Percentiles rank a stretch among this genome's conserved stretches.
Evolutionary conservation across 1,140 invertebrate species (phyloP).

Genomic region (Drosophila persimilis): DNA sequence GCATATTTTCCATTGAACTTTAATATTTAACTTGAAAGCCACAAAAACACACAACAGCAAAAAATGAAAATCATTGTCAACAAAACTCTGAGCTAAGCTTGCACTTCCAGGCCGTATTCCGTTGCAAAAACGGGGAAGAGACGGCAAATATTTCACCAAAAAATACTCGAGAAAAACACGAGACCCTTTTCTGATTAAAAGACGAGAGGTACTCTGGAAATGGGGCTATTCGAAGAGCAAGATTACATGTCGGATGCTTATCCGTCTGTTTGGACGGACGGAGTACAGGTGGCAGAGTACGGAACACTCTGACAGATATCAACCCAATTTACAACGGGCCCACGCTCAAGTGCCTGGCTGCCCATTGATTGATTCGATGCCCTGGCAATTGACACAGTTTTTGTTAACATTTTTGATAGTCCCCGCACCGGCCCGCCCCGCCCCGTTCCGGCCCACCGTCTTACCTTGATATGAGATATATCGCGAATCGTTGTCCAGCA

Average conservation of each 20-base stretch:
- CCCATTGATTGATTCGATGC: slow-evolving; percentile 62
- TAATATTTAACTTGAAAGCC: slow-evolving; percentile 28
- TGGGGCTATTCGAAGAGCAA: slow-evolving; percentile 15
- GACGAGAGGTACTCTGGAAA: slow-evolving; percentile 16
- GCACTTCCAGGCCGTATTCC: slow-evolving; percentile 52
- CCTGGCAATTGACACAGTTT: slow-evolving; percentile 71
- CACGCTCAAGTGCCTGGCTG: slow-evolving; percentile 29
- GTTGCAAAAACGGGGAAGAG: slow-evolving; percentile 51
- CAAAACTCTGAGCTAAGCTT: slow-evolving; percentile 60
- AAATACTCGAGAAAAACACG: slow-evolving; percentile 43
- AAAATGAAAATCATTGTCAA: slow-evolving; percentile 64
- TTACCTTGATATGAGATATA: slow-evolving; percentile 84
- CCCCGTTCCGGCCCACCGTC: slow-evolving; percentile 11
- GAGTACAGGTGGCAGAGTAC: slow-evolving; percentile 9
- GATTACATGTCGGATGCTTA: slow-evolving; percentile 6
- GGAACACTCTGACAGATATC: slow-evolving; percentile 56
- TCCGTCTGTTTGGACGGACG: background rate
- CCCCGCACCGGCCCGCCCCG: background rate
- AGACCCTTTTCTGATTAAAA: slow-evolving; percentile 58
- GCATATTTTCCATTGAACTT: slow-evolving; percentile 28
- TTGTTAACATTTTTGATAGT: slow-evolving; percentile 56
- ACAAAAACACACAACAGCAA: slow-evolving; percentile 10
- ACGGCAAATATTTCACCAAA: slow-evolving; percentile 64
- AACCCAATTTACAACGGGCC: slow-evolving; percentile 57
- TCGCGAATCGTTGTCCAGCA: slow-evolving; percentile 80